Evolutionary conservation across 2,888 invertebrate species (phyloP).

Genomic region (Drosophila pseudotalamancana): DNA sequence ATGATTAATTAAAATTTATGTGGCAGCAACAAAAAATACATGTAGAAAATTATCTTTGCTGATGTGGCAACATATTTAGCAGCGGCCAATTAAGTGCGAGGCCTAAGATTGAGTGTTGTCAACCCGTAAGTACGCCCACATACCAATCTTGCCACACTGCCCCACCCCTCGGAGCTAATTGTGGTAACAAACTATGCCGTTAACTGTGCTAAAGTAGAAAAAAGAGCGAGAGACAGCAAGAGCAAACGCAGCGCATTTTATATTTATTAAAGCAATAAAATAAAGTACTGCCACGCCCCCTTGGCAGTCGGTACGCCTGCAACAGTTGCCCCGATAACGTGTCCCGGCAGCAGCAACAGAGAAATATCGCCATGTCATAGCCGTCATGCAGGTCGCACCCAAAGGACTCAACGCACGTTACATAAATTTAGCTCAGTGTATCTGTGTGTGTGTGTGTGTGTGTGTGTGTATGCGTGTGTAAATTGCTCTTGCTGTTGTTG

Average conservation of each 20-base stretch:
- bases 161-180: conserved; percentile 28
- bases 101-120: conserved; percentile 42
- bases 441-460: neutral
- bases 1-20: conserved; percentile 80
- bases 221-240: conserved; percentile 9
- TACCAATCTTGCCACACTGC: neutral
- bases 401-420: conserved; percentile 42
- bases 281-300: conserved; percentile 62
- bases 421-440: conserved; percentile 57
- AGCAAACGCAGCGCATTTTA: conserved; percentile 57
- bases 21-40: conserved; percentile 29
- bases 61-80: conserved; percentile 28
- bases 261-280: conserved; percentile 78
- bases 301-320: neutral
- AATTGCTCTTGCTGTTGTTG: conserved; percentile 59
- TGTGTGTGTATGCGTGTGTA: conserved; percentile 9
- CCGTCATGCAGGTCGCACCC: conserved; percentile 60
- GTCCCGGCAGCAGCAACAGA: conserved; percentile 43
- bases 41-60: conserved; percentile 18
- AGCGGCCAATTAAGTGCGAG: conserved; percentile 45
- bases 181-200: conserved; percentile 55
- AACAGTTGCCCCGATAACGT: conserved; percentile 60
- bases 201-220: conserved; percentile 40
- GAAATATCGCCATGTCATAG: conserved; percentile 74
- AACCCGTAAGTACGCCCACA: neutral